A percentile compares a stretch with the other conserved stretches of the same genome.
Evolutionary conservation across 2,888 invertebrate species (phyloP).

Genomic region (Deroplatys truncata): DNA sequence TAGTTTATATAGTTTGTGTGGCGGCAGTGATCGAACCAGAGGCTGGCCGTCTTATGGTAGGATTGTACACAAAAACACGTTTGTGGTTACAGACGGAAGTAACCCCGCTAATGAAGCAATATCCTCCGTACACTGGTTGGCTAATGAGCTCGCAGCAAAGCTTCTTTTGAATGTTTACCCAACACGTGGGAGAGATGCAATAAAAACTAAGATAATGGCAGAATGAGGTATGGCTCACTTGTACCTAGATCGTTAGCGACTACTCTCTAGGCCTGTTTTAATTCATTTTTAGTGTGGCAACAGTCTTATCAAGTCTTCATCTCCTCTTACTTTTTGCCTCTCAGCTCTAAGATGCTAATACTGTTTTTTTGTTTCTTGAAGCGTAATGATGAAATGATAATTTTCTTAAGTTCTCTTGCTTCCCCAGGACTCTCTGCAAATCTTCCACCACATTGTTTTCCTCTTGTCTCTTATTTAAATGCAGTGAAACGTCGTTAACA

Average conservation of each 20-base stretch:
- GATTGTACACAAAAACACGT: not conserved
- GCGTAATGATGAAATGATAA: not conserved
- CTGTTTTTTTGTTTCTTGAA: not conserved
- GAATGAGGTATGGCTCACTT: not conserved
- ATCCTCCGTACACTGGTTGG: not conserved
- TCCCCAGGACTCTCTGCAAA: not conserved
- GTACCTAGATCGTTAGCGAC: not conserved
- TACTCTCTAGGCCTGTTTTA: not conserved
- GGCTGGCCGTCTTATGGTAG: no score
- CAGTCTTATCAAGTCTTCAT: not conserved
- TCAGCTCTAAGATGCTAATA: not conserved
- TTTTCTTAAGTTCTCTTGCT: not conserved
- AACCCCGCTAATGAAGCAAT: not conserved
- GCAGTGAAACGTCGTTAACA: no score
- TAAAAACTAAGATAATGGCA: not conserved
- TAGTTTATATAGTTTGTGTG: no score
- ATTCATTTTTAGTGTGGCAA: not conserved
- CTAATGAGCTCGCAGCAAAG: not conserved
- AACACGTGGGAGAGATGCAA: not conserved
- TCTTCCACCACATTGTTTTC: not conserved
- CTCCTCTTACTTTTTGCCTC: not conserved
- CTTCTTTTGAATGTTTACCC: not conserved
- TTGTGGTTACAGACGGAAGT: not conserved
- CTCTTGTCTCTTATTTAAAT: no score
- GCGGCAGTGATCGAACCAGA: no score